A percentile compares a stretch with the other conserved stretches of the same genome.
Conservation (phyloP, 2,888 invertebrate species). For the Tenthredo distinguenda region DNA sequence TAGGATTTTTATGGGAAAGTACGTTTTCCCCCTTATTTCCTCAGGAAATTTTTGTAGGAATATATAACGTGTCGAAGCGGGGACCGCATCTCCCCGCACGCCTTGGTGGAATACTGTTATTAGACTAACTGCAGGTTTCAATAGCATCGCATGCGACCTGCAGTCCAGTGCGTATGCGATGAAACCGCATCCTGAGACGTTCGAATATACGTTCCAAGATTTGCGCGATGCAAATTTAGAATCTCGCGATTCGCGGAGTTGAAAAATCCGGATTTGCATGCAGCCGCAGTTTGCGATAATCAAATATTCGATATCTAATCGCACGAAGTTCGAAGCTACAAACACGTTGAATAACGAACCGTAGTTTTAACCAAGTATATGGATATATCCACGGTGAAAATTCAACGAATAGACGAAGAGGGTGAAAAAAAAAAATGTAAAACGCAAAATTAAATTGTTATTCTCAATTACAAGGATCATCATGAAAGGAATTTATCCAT, state of each 20-base stretch:
- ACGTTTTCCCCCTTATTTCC: background rate
- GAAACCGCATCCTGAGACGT: background rate
- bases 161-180: background rate
- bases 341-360: too few species aligned
- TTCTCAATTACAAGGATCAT: background rate
- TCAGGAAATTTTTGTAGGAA: background rate
- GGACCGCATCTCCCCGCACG: background rate
- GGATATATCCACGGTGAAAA: too few species aligned
- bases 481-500: background rate
- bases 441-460: background rate
- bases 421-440: background rate
- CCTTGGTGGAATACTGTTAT: constrained; percentile 39
- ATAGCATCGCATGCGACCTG: constrained; percentile 30
- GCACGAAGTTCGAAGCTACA: background rate
- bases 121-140: constrained; percentile 47
- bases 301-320: background rate
- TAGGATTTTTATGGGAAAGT: background rate
- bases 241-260: background rate
- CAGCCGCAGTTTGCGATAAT: background rate
- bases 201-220: background rate
- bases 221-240: background rate
- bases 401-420: too few species aligned
- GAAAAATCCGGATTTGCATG: background rate
- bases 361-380: too few species aligned
- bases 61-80: constrained; percentile 8